These are phyloP conservation scores for Aphodius sticticus DNA, from an alignment of 2,888 invertebrate species.

Conservation along the genomic window DNA sequence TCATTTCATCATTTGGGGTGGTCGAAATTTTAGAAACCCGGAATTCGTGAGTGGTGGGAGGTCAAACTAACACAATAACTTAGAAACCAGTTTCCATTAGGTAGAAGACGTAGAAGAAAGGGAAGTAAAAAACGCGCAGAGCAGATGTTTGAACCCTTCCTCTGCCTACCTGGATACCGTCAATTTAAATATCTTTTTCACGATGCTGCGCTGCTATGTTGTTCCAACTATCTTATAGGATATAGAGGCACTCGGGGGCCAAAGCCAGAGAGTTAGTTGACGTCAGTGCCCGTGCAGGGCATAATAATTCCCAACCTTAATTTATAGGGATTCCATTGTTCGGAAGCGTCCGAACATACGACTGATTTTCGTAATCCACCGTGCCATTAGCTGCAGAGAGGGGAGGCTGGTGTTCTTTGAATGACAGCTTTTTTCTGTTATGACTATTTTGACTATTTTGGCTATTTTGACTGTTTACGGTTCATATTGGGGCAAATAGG, in stretches of 20 bases:
- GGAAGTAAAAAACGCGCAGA: constrained; percentile 4
- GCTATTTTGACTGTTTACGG: neutral
- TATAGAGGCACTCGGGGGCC: neutral
- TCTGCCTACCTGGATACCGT: neutral
- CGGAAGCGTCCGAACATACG: neutral
- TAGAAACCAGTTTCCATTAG: neutral
- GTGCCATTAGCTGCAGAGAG: neutral
- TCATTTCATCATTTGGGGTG: neutral
- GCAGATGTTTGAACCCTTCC: constrained; percentile 4
- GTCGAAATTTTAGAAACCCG: neutral
- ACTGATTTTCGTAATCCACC: neutral
- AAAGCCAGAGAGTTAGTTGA: neutral
- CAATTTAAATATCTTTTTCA: constrained; percentile 4
- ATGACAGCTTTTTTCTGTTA: neutral
- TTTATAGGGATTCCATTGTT: neutral
- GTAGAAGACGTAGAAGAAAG: neutral
- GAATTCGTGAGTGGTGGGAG: neutral
- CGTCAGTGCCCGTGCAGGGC: neutral
- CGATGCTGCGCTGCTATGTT: neutral
- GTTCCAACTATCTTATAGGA: too few relatives aligned
- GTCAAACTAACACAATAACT: neutral
- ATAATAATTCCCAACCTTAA: neutral
- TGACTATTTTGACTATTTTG: neutral
- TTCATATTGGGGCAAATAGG: too few relatives aligned
- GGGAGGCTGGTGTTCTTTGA: neutral